Evolutionary conservation across 2,888 invertebrate species (phyloP).

Genomic region (Euclidia mi): DNA sequence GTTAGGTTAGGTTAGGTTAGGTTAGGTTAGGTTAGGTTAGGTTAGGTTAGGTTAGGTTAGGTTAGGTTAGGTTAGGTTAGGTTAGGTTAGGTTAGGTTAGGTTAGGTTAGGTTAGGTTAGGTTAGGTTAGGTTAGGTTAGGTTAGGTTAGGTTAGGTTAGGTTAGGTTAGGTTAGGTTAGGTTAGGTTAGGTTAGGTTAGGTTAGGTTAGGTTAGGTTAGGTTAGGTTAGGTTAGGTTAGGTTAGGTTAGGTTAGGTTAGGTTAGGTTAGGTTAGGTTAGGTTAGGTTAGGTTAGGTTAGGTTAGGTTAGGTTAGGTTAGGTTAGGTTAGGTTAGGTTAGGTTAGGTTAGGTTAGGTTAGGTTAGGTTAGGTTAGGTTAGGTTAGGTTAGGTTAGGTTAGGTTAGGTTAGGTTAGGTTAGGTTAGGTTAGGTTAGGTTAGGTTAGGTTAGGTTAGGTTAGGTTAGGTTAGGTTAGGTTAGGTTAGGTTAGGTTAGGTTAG

Average conservation of each 20-base stretch:
- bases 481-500: conserved; percentile 41
- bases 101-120: conserved; percentile 26
- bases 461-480: conserved; percentile 40
- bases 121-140: conserved; percentile 23
- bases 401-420: conserved; percentile 49
- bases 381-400: conserved; percentile 46
- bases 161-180: conserved; percentile 31
- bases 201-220: conserved; percentile 28
- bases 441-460: conserved; percentile 32
- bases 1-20: conserved; percentile 13
- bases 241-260: conserved; percentile 21
- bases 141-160: conserved; percentile 27
- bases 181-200: conserved; percentile 31
- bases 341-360: conserved; percentile 57
- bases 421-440: conserved; percentile 37
- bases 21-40: conserved; percentile 31
- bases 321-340: conserved; percentile 57
- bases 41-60: conserved; percentile 19
- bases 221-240: conserved; percentile 23
- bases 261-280: conserved; percentile 49
- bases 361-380: conserved; percentile 48
- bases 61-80: conserved; percentile 28
- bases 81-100: conserved; percentile 15
- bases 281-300: conserved; percentile 60
- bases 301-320: conserved; percentile 57